These are phyloP conservation scores for Pangasius djambal DNA, from an alignment of 2,797 vertebrate genomes.

Conservation along the genomic window DNA sequence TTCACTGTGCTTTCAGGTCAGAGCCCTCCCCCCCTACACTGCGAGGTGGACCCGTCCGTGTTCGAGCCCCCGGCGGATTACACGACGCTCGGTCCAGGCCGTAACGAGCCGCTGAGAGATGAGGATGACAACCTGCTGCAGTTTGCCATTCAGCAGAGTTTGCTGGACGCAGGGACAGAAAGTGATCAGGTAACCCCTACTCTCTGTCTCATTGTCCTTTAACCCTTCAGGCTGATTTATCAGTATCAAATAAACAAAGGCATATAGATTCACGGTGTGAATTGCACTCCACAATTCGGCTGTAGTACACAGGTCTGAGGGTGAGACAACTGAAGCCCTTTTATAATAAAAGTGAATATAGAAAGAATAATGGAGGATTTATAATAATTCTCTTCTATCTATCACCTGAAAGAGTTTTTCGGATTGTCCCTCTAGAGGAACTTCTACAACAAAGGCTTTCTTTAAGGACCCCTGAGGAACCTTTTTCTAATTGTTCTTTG, in stretches of 20 bases:
- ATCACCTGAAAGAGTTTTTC: not conserved
- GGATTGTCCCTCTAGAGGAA: not conserved
- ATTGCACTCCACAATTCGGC: not conserved
- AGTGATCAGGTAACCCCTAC: slow-evolving; percentile 84
- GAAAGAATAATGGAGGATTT: not conserved
- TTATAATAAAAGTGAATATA: not conserved
- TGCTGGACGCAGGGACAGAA: slow-evolving; percentile 90
- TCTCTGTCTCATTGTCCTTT: not conserved
- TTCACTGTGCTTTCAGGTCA: slow-evolving; percentile 66
- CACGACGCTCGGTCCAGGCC: slow-evolving; percentile 86
- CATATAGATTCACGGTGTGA: not conserved
- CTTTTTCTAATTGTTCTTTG: not conserved
- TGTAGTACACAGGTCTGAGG: not conserved
- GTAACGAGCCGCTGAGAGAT: slow-evolving; percentile 88
- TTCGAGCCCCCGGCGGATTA: slow-evolving; percentile 92
- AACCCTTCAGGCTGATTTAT: not conserved
- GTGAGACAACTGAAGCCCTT: not conserved
- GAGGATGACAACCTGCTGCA: slow-evolving; percentile 93
- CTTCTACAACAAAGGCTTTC: not conserved
- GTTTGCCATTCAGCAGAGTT: slow-evolving; percentile 95
- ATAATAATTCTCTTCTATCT: not conserved
- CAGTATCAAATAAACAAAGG: slow-evolving; percentile 9
- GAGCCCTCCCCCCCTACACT: slow-evolving; percentile 73
- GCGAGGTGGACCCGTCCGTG: slow-evolving; percentile 89
- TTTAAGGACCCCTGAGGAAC: not conserved